Evolutionary conservation across 2,797 vertebrate species (phyloP), one percentile per base, ranked within the genome.

Genomic region (Crocodylus rhombifer): DNA sequence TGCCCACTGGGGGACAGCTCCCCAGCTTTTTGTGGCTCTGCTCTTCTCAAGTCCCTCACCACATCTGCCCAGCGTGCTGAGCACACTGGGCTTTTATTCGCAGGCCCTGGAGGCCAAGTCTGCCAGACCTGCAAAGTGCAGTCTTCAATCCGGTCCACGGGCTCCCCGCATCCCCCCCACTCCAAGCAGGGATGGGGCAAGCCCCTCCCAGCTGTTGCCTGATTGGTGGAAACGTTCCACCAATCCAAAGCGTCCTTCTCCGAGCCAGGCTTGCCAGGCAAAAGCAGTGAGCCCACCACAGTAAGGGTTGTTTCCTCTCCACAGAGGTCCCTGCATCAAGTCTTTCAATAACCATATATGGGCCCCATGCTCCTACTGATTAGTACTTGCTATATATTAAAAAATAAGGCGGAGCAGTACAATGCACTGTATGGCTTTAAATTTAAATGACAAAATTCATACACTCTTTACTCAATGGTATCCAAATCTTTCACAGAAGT

Each of bases 401-500:
- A 17, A 76, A 30, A 4, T 9, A 23, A 36, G 28, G 51, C 14
- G 7, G 23, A 8, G 26, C 16, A 69, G 17, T 13, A 15, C 26
- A 71, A 56, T 21, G 30, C 57, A 28, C 42, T 58, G 55, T 58
- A 11, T 1, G 23, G 17, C 25, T 67, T 33, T 80, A 2, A 28
- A 82, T 14, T 57, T 74, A 60, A 67, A 78, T 28, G 3, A 28
- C 77, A 88, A 89, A 75, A 84, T 2, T 36, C 26, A 5, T 2
- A 5, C 0, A 1, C 2, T 1, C 21, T 56, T 28, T 60, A 69
- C 63, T 78, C 82, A 78, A 65, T 86, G 69, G 69, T 77, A 77
- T 69, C 87, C 73, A 92, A 83, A 82, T 67, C 92, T 87, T 91
- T 92, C 88, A 87, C 23, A 86, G 17, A 90, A 94, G 89, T 42